Conservation (phyloP, 1,140 invertebrate species). For the Chironomus tepperi region DNA sequence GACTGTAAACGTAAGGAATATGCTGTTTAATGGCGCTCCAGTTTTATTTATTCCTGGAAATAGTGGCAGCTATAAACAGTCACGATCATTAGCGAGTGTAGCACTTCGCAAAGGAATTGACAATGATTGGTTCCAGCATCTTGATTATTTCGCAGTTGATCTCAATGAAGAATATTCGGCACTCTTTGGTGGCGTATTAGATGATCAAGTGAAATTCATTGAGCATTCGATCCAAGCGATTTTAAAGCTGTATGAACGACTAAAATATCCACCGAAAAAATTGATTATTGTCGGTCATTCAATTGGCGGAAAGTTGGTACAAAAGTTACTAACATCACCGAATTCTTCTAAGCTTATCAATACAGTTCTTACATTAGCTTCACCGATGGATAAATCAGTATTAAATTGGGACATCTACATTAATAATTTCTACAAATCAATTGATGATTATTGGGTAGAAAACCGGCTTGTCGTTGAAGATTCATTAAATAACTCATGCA, state of each 20-base stretch:
- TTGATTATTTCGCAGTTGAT: constrained; percentile 80
- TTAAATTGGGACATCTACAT: constrained; percentile 60
- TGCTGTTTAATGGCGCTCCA: constrained; percentile 74
- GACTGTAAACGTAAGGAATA: constrained; percentile 56
- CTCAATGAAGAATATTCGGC: constrained; percentile 74
- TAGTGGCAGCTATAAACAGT: constrained; percentile 85
- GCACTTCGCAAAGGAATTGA: constrained; percentile 65
- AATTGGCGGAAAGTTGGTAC: constrained; percentile 82
- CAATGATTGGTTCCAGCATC: constrained; percentile 45
- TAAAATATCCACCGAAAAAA: constrained; percentile 44
- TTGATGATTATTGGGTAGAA: constrained; percentile 39
- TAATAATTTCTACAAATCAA: constrained; percentile 56
- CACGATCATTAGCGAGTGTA: constrained; percentile 79
- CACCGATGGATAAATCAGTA: constrained; percentile 68
- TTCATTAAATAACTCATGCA: constrained; percentile 31
- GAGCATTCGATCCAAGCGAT: constrained; percentile 62
- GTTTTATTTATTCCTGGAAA: constrained; percentile 90
- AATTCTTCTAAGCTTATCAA: constrained; percentile 50
- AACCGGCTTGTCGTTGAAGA: constrained; percentile 34
- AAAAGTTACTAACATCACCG: constrained; percentile 56
- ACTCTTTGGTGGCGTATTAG: constrained; percentile 66
- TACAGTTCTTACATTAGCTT: constrained; percentile 70
- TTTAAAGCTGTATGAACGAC: constrained; percentile 57
- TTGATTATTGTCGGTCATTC: constrained; percentile 84
- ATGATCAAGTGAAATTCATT: constrained; percentile 69